Percentiles rank a stretch among this genome's conserved stretches.
phyloP scores from a whole-genome alignment of 2,888 invertebrate genomes.

The Omphaloscelis lunosa region DNA sequence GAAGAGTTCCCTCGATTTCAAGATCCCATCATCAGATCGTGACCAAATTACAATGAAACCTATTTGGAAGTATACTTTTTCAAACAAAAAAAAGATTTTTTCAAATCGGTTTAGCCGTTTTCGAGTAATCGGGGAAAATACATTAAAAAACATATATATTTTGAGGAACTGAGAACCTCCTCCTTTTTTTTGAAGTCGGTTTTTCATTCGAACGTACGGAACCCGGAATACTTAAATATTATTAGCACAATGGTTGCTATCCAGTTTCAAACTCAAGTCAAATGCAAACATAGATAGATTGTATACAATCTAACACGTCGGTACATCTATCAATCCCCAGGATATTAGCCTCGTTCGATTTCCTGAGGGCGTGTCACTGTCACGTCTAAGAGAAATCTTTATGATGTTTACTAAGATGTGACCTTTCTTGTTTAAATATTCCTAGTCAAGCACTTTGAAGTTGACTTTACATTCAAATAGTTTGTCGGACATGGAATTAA shows the following conservation, averaged over 20 bases:
- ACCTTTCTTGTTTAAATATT: neutral
- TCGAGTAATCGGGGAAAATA: too few relatives aligned
- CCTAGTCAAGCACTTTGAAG: neutral
- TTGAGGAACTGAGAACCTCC: too few relatives aligned
- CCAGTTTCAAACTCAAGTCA: neutral
- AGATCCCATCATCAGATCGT: too few relatives aligned
- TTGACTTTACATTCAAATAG: neutral
- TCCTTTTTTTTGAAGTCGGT: too few relatives aligned
- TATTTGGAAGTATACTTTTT: too few relatives aligned
- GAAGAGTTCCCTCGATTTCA: too few relatives aligned
- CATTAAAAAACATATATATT: too few relatives aligned
- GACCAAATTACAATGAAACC: too few relatives aligned
- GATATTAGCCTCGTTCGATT: conserved; percentile 35
- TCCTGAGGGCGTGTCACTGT: conserved; percentile 22
- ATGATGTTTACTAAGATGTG: neutral
- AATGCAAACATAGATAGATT: neutral
- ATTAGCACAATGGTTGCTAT: neutral
- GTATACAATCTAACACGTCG: neutral
- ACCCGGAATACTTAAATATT: neutral
- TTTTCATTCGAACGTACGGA: too few relatives aligned
- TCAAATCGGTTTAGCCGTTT: too few relatives aligned
- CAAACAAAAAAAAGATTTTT: too few relatives aligned
- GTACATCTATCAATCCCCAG: conserved; percentile 23
- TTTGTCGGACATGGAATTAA: neutral
- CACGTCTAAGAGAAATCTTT: conserved; percentile 25